phyloP scores from a whole-genome alignment of 2,113 vertebrate species.

The Anolis sagrei region DNA sequence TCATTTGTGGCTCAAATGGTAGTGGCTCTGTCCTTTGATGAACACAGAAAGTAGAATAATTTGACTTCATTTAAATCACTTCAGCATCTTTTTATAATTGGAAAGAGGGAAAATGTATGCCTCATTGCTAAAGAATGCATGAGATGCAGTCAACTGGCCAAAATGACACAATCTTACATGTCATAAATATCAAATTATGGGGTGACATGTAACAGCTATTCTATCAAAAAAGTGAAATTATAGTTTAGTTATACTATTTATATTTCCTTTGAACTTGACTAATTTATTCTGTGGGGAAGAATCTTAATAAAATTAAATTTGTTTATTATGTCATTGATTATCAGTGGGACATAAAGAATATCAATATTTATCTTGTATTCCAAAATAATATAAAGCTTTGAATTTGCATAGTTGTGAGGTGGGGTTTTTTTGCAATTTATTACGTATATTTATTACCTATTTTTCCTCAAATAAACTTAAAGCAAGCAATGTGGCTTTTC shows the following conservation, averaged over 20 bases:
- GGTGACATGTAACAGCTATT: neutral
- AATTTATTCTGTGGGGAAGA: neutral
- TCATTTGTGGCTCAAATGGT: conserved; percentile 3
- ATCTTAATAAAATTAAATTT: neutral
- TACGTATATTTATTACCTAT: too few species aligned
- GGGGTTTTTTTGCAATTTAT: too few species aligned
- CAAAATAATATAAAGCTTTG: neutral
- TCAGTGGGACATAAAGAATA: neutral
- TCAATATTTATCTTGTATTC: neutral
- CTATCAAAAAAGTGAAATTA: neutral
- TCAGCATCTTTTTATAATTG: conserved; percentile 3
- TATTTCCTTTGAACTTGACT: neutral
- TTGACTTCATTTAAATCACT: conserved; percentile 7
- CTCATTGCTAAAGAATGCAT: neutral
- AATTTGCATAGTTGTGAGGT: too few species aligned
- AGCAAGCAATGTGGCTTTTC: too few species aligned
- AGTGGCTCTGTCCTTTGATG: neutral
- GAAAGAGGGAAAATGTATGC: neutral
- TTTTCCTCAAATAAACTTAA: too few species aligned
- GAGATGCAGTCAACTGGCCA: neutral
- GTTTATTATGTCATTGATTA: neutral
- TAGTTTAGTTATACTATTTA: neutral
- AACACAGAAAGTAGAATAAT: neutral
- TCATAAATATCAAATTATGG: neutral
- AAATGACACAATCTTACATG: neutral